Base-by-base conservation (phyloP, 2,888 invertebrate genomes). In the Megalurothrips usitatus region DNA sequence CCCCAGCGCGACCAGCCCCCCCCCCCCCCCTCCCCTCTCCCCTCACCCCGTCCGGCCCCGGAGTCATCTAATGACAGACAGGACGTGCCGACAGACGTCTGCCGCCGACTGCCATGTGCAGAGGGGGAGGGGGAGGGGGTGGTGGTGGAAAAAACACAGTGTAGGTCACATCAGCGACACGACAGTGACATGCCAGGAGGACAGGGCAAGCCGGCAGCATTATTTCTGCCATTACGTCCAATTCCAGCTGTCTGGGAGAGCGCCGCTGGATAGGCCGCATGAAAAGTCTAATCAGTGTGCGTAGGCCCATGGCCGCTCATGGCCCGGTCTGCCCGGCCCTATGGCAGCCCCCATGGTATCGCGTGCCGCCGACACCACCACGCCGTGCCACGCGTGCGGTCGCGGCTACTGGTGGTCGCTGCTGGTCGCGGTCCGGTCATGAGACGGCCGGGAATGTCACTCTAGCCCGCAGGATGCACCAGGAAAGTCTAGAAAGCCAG, bases 51-150 rank as follows among this genome's bases (percentile, higher is more conserved):
- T 14, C 58, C n/a, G 17, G 58, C 19, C 58, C 68, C 26, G 68
- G 68, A 75, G 68, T 75, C 68, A 75, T 26, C 68, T 75, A 75
- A 75, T 75, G 68, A 75, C 68, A 26, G 68, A 75, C 68, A 26
- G 68, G 68, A 75, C 68, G 68, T 26, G 68, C 68, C 68, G 68
- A 75, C 68, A 75, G 68, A 26, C 68, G 26, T n/a, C 58, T 4
- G 58, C 19, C 58, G 19, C 58, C 19, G 58, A 17, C 58, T 58
- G 58, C 58, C 58, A 58, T 58, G 58, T 58, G 58, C 58, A 58
- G 19, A 11, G 58, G 34, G 14, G 58, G 58, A 11, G 14, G 58
- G 52, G 52, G 14, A 19, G 52, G 58, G 58, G 19, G 14, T 11
- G 58, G 58, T 17, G 58, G 58, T 11, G 34, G 34, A 43, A 43